Base-by-base conservation (phyloP, 2,888 invertebrate species). In the Xestia c-nigrum region DNA sequence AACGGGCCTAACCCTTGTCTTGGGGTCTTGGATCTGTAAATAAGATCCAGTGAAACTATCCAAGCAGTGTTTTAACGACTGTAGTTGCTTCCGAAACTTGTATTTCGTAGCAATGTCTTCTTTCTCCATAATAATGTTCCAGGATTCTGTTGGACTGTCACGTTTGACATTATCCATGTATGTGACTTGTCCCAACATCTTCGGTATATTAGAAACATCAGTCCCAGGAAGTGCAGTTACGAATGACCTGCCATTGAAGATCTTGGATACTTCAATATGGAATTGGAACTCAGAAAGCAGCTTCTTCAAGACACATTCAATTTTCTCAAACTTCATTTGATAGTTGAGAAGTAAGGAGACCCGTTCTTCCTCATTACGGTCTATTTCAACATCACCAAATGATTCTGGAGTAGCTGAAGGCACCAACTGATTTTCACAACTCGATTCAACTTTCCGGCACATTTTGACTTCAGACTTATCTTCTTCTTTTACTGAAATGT, bases 231-330 rank as follows among this genome's bases (percentile, higher is more conserved):
- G 57, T 4, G 92, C 85, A 0, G 91, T 90, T 0, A 92, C 90
- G n/a, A 93, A 76, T 5, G 95, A 91, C 24, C 90, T 92, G 21
- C 88, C 89, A 1, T 92, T 90, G 50, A 96, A 96, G 1, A 96
- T 88, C 89, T 96, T 96, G 0, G 96, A 95, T 0, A 96, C 94
- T 82, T 96, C 95, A 78, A 96, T 95, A 72, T 96, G 96, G 68
- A 96, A 96, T 75, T 94, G 93, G 74, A 96, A 96, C 66, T 96
- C 96, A 0, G 91, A 84, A 0, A 96, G 86, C 40, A 96, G 65
- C 52, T 95, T 94, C 76, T 94, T 94, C 0, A 96, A 83, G 0
- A 94, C 83, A 59, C 84, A 82, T 61, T 96, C 95, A 24, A 95
- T 85, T 78, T 95, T 95, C 66, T 95, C 94, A 9, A 96, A 88